Evolutionary conservation across 2,888 invertebrate species (phyloP).

Genomic region (Phania funesta): DNA sequence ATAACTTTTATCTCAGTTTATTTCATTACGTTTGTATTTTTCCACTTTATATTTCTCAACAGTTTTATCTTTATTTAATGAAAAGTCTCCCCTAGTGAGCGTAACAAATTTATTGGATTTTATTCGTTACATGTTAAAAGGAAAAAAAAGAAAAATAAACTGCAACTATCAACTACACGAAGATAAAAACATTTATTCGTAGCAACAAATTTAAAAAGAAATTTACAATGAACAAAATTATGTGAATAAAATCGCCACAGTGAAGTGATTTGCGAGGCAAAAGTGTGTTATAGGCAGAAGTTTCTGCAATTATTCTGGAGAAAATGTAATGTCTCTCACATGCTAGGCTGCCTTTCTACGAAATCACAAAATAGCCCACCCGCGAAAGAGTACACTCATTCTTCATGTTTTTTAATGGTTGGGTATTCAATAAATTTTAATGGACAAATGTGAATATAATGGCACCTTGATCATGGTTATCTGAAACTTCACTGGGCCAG

Average conservation of each 20-base stretch:
- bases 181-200: constrained; percentile 27
- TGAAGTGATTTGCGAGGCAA: not conserved
- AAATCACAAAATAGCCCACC: too few species aligned
- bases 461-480: too few species aligned
- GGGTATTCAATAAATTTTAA: too few species aligned
- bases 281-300: not conserved
- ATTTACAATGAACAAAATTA: not conserved
- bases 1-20: constrained; percentile 11
- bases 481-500: too few species aligned
- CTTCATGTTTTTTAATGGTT: too few species aligned
- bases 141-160: not conserved
- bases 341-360: too few species aligned
- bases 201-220: not conserved
- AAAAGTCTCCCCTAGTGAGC: not conserved
- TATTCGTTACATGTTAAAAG: constrained; percentile 2
- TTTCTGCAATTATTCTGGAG: not conserved
- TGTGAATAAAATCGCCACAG: not conserved
- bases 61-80: not conserved
- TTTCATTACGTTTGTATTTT: not conserved
- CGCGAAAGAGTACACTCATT: too few species aligned
- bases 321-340: too few species aligned
- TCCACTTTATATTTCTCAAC: not conserved
- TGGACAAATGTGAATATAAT: too few species aligned
- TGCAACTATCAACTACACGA: not conserved
- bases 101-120: constrained; percentile 16